A percentile compares a stretch with the other conserved stretches of the same genome.
Conservation (phyloP, 2,797 vertebrate genomes). For the Cuculus canorus region DNA sequence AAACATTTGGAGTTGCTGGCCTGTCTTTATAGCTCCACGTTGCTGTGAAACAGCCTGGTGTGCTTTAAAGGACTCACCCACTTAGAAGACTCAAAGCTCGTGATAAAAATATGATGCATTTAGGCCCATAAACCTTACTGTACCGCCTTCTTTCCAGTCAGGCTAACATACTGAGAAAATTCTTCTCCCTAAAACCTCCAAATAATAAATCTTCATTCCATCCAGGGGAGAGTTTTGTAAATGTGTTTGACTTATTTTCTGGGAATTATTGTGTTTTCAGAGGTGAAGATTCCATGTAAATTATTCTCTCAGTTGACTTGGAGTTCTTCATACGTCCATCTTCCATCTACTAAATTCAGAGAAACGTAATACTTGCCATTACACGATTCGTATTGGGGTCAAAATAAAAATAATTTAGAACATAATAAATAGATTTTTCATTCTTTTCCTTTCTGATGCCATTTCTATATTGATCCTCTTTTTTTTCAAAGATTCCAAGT, state of each 20-base stretch:
- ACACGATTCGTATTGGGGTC: background rate
- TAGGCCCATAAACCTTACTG: background rate
- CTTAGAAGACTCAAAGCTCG: background rate
- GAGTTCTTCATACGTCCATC: constrained; percentile 21
- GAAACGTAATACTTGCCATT: constrained; percentile 44
- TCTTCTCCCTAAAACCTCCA: background rate
- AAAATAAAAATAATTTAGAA: constrained; percentile 8
- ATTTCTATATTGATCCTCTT: background rate
- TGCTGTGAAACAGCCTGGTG: constrained; percentile 33
- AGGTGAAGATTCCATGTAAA: constrained; percentile 26
- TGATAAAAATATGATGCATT: background rate
- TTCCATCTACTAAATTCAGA: constrained; percentile 45
- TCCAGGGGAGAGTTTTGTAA: background rate
- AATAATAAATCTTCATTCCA: background rate
- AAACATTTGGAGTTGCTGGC: constrained; percentile 63
- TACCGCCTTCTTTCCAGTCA: background rate
- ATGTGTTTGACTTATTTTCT: background rate
- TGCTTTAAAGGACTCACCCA: constrained; percentile 48
- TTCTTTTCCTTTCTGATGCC: background rate
- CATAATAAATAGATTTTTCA: background rate
- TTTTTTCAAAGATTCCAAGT: background rate
- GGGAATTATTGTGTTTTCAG: constrained; percentile 33
- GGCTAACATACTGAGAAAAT: background rate
- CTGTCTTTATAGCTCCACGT: constrained; percentile 47
- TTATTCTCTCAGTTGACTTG: constrained; percentile 41